Evolutionary conservation across 2,113 vertebrate species (phyloP).

Genomic region (Papio anubis): DNA sequence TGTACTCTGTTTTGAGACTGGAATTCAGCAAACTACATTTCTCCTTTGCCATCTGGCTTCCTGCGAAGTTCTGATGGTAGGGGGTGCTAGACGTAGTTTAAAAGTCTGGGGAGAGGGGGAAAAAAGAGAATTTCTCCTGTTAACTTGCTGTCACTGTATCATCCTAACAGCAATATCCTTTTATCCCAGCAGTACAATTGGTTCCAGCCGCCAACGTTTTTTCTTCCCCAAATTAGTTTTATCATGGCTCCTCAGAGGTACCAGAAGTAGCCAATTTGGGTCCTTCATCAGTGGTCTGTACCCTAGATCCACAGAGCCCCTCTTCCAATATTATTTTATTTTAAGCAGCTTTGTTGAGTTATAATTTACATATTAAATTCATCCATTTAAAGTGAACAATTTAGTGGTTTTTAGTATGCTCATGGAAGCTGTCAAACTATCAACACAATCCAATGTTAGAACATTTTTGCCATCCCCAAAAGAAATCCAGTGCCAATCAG

Average conservation of each 20-base stretch:
- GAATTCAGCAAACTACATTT: neutral
- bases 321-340: neutral
- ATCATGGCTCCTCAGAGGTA: neutral
- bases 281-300: neutral
- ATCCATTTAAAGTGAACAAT: neutral
- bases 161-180: neutral
- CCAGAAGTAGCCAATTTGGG: neutral
- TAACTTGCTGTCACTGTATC: neutral
- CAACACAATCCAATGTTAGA: conserved; percentile 8
- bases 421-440: neutral
- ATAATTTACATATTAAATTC: neutral
- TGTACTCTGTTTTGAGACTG: neutral
- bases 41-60: neutral
- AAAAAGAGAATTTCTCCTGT: neutral
- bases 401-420: neutral
- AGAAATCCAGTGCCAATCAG: neutral
- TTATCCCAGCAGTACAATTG: neutral
- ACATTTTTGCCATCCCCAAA: neutral
- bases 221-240: neutral
- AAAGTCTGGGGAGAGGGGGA: neutral
- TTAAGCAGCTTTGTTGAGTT: neutral
- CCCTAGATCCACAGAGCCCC: neutral
- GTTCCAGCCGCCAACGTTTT: neutral
- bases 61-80: neutral
- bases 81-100: neutral